Evolutionary conservation across 2,888 invertebrate genomes (phyloP).

Genomic region (Euspilapteryx auroguttella): DNA sequence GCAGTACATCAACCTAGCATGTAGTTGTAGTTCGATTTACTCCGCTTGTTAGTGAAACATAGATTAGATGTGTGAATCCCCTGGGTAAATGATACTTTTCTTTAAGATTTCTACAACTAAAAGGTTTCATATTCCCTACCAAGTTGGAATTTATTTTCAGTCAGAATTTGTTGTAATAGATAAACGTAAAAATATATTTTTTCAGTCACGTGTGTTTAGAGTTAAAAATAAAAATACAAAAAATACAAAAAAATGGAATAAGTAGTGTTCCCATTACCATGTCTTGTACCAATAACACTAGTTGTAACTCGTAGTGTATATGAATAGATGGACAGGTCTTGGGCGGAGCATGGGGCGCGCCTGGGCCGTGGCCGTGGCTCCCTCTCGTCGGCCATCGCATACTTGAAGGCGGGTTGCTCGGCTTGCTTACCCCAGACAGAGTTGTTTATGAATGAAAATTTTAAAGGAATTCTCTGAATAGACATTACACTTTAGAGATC

Average conservation of each 20-base stretch:
- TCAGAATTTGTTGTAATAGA: no score
- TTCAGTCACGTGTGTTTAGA: slow-evolving; percentile 24
- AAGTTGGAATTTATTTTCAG: no score
- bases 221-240: slow-evolving; percentile 18
- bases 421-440: no score
- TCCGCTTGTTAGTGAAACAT: slow-evolving; percentile 24
- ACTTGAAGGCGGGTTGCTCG: no score
- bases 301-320: slow-evolving; percentile 35
- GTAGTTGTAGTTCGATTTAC: slow-evolving; percentile 20
- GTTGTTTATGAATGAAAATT: slow-evolving; percentile 35
- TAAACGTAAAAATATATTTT: slow-evolving; percentile 17
- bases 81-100: slow-evolving; percentile 33
- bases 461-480: slow-evolving; percentile 38
- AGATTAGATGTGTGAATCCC: slow-evolving; percentile 27
- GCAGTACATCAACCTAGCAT: slow-evolving; percentile 21
- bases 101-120: slow-evolving; percentile 21
- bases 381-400: no score
- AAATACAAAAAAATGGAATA: slow-evolving; percentile 29
- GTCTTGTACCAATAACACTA: slow-evolving; percentile 23
- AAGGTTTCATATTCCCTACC: neutral
- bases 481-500: slow-evolving; percentile 52
- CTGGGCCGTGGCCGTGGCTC: no score
- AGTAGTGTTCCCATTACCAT: slow-evolving; percentile 34
- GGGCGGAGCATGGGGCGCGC: no score
- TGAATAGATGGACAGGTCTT: no score